These are phyloP conservation scores for Teleogryllus occipitalis DNA, from an alignment of 1,140 invertebrate species.

Conservation along the genomic window DNA sequence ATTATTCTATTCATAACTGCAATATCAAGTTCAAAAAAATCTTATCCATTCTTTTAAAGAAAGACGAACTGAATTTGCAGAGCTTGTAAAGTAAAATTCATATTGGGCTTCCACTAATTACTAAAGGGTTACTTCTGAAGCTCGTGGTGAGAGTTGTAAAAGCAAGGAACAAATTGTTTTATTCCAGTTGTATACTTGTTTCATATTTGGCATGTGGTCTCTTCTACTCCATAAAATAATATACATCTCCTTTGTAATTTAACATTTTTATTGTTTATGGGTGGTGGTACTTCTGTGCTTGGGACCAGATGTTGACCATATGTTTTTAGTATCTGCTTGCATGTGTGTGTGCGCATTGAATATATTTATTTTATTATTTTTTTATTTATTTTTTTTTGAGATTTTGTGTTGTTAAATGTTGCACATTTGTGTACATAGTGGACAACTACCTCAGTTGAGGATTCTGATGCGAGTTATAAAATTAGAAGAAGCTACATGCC, in stretches of 20 bases:
- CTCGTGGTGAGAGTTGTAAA: conserved; percentile 18
- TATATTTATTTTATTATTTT: no score
- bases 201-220: conserved; percentile 17
- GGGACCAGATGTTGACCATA: neutral
- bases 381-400: no score
- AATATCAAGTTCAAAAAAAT: neutral
- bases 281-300: neutral
- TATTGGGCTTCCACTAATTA: conserved; percentile 12
- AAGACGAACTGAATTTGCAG: no score
- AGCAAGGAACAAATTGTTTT: conserved; percentile 20
- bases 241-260: conserved; percentile 8
- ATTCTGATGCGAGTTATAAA: no score
- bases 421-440: no score
- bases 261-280: conserved; percentile 14
- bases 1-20: neutral
- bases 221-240: neutral
- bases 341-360: neutral
- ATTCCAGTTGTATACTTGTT: conserved; percentile 19
- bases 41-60: neutral
- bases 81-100: neutral
- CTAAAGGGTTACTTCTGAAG: conserved; percentile 13
- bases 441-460: no score
- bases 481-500: neutral
- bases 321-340: no score
- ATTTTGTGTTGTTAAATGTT: no score